These are phyloP conservation scores for Samia ricini DNA, from an alignment of 1,140 invertebrate species.

Conservation along the genomic window DNA sequence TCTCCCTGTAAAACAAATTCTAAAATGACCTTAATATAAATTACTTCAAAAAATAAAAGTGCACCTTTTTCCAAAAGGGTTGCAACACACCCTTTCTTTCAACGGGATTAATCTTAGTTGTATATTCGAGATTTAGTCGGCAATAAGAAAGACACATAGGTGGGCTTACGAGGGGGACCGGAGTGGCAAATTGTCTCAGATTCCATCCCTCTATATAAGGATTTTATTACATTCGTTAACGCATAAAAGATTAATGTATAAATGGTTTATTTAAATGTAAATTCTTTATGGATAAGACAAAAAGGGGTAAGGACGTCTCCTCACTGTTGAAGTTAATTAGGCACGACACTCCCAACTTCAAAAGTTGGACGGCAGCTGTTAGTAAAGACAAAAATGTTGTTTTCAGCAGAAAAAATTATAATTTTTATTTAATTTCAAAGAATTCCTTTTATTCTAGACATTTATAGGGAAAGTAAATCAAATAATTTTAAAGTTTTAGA, in stretches of 20 bases:
- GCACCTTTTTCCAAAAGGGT: constrained; percentile 41
- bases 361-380: background rate
- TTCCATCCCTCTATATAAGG: constrained; percentile 49
- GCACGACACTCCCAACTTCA: background rate
- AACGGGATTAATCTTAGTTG: constrained; percentile 74
- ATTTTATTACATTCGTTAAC: constrained; percentile 76
- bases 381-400: background rate
- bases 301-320: constrained; percentile 20
- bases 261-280: constrained; percentile 64
- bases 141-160: constrained; percentile 76
- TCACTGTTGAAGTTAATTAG: background rate
- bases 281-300: constrained; percentile 38
- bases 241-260: constrained; percentile 70
- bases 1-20: too few relatives aligned
- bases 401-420: too few relatives aligned
- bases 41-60: background rate
- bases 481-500: too few relatives aligned
- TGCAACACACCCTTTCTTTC: constrained; percentile 71
- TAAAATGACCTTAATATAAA: background rate
- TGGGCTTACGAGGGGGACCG: constrained; percentile 65
- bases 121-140: constrained; percentile 74
- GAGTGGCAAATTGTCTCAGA: constrained; percentile 72
- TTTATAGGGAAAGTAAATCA: constrained; percentile 30
- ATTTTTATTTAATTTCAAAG: background rate
- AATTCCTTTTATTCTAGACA: background rate